phyloP scores from a whole-genome alignment of 2,888 invertebrate genomes.

The Desoria tigrina region DNA sequence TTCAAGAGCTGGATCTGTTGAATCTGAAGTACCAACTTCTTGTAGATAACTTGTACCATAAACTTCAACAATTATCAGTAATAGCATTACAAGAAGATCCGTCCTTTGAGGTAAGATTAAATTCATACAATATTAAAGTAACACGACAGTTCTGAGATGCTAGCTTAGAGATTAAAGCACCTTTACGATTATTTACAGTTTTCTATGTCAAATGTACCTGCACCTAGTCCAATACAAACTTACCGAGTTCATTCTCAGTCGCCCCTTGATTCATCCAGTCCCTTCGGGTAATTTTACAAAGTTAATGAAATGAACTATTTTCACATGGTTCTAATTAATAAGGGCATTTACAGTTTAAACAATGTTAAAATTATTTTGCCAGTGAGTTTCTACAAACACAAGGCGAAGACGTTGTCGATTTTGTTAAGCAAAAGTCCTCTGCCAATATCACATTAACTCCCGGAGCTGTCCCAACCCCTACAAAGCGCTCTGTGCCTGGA shows the following conservation, averaged over 20 bases:
- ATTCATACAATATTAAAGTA: neutral
- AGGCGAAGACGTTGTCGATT: conserved; percentile 49
- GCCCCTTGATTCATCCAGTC: conserved; percentile 46
- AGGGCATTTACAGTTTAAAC: too few relatives aligned
- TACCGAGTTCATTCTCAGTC: conserved; percentile 45
- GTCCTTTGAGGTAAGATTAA: conserved; percentile 68
- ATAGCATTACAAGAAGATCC: conserved; percentile 70
- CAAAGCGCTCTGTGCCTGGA: conserved; percentile 52
- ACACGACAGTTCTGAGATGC: neutral
- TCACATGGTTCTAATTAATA: too few relatives aligned
- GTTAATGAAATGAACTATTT: too few relatives aligned
- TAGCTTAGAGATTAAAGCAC: too few relatives aligned
- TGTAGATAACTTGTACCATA: conserved; percentile 69
- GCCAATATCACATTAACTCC: conserved; percentile 51
- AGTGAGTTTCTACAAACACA: conserved; percentile 42
- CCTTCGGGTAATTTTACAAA: conserved; percentile 48
- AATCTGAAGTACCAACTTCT: conserved; percentile 76
- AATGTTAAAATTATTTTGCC: too few relatives aligned
- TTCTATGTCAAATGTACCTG: conserved; percentile 48
- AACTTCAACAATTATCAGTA: conserved; percentile 68
- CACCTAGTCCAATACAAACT: conserved; percentile 53
- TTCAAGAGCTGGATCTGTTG: conserved; percentile 75
- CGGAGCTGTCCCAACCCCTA: conserved; percentile 46
- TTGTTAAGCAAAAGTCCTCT: conserved; percentile 48
- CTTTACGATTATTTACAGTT: conserved; percentile 7